These are phyloP conservation scores for Zosterops hypoxanthus DNA, from an alignment of 2,113 vertebrate genomes.

Conservation along the genomic window DNA sequence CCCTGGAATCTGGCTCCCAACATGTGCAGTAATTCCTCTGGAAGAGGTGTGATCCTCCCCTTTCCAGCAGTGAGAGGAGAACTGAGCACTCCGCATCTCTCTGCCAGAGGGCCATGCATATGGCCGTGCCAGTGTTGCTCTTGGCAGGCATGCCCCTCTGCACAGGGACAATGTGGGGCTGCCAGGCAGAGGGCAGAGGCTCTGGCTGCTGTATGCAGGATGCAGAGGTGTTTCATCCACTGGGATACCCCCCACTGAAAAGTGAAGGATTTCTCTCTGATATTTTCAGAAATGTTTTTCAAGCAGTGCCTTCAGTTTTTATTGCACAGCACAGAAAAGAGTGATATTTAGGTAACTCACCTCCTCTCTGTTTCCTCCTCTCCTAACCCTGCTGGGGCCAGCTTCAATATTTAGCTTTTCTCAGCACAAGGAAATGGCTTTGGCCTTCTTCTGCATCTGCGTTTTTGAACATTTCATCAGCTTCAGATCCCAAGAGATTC, in stretches of 20 bases:
- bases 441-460: not conserved
- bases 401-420: not conserved
- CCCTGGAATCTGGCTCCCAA: not conserved
- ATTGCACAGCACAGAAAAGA: not conserved
- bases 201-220: not conserved
- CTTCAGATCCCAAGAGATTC: not conserved
- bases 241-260: not conserved
- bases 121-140: fast-evolving
- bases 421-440: not conserved
- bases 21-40: not conserved
- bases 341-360: not conserved
- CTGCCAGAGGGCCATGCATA: fast-evolving
- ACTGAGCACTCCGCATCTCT: fast-evolving
- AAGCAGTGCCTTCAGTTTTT: not conserved
- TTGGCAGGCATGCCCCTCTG: fast-evolving
- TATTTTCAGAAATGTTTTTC: not conserved
- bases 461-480: conserved; percentile 2
- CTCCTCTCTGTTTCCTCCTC: not conserved
- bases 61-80: not conserved
- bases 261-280: not conserved
- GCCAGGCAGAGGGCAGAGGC: not conserved
- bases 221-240: not conserved
- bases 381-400: not conserved
- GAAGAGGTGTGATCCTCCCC: not conserved
- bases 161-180: not conserved